Evolutionary conservation across 2,797 vertebrate genomes (phyloP).

Genomic region (Thripadectes ignobilis): DNA sequence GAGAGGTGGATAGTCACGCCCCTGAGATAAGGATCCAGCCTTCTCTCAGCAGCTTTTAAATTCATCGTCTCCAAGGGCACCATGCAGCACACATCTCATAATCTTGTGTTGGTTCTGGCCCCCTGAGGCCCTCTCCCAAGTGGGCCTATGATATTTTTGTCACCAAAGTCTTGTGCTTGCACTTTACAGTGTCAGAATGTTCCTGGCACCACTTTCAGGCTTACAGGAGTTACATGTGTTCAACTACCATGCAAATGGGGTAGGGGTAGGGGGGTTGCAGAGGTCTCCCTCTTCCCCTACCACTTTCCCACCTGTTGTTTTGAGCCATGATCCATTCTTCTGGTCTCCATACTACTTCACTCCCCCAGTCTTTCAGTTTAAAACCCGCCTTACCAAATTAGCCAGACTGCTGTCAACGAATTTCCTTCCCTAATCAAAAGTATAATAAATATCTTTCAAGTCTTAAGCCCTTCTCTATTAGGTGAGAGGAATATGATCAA

Average conservation of each 20-base stretch:
- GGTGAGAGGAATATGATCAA: not conserved
- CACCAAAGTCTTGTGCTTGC: not conserved
- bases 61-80: not conserved
- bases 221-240: not conserved
- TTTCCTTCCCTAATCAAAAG: not conserved
- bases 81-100: not conserved
- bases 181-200: not conserved
- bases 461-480: not conserved
- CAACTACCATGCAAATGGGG: not conserved
- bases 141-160: not conserved
- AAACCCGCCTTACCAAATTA: not conserved
- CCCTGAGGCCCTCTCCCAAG: not conserved
- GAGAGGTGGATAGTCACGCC: not conserved
- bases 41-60: not conserved
- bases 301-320: not conserved
- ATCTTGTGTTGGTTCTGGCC: not conserved
- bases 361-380: not conserved
- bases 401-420: not conserved
- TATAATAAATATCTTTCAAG: not conserved
- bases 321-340: not conserved
- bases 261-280: not conserved
- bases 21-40: not conserved
- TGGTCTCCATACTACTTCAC: too few relatives aligned
- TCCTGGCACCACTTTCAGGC: not conserved
- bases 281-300: not conserved